These are phyloP conservation scores for Mesodorylaimus sp. DNA, from an alignment of 2,888 invertebrate genomes.

Conservation along the genomic window DNA sequence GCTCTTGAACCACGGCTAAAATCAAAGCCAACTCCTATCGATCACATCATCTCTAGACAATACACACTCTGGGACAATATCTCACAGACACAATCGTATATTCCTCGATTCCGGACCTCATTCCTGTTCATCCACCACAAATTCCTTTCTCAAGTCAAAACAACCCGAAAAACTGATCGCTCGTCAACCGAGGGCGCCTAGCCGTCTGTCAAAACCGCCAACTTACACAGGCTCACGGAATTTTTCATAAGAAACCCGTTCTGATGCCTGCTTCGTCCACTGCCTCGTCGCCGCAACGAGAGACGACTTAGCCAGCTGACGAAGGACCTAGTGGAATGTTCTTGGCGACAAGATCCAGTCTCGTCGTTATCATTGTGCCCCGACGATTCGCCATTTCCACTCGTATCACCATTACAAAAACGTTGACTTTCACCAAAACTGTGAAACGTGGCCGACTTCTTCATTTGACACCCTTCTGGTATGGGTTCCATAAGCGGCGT, in stretches of 20 bases:
- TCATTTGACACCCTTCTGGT: neutral
- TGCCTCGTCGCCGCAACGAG: slow-evolving; percentile 8
- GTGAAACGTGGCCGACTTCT: slow-evolving; percentile 23
- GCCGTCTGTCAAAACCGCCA: too few relatives aligned
- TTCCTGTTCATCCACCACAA: neutral
- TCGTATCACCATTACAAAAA: neutral
- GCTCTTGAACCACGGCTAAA: slow-evolving; percentile 16
- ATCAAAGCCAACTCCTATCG: neutral
- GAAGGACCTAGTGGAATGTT: too few relatives aligned
- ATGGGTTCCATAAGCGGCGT: slow-evolving; percentile 4
- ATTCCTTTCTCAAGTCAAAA: neutral
- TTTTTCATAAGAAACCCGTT: slow-evolving; percentile 16
- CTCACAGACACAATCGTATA: neutral
- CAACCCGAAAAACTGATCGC: neutral
- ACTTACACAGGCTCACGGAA: slow-evolving; percentile 24
- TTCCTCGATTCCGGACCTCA: neutral
- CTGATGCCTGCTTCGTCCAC: slow-evolving; percentile 3
- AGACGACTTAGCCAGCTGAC: slow-evolving; percentile 15
- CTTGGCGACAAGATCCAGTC: too few relatives aligned
- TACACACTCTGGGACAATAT: neutral
- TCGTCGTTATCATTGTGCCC: neutral
- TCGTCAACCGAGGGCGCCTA: neutral
- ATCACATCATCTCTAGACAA: too few relatives aligned
- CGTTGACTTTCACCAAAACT: slow-evolving; percentile 17
- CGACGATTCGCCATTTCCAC: neutral